Base-by-base conservation (phyloP, 2,888 invertebrate species). In the Caenorhabditis virilis region DNA sequence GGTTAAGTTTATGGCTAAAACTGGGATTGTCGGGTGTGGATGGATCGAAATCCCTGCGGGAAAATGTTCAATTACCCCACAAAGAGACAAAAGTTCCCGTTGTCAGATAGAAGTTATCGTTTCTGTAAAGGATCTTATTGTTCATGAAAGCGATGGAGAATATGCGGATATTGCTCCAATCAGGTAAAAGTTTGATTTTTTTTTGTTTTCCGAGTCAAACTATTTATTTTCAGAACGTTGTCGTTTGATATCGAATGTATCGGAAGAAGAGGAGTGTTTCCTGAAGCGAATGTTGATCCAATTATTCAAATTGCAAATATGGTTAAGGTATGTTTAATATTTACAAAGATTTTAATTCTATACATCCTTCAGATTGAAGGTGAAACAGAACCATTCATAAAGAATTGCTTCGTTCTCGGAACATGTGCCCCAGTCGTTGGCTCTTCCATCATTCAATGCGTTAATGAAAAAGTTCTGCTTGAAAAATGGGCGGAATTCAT, bases 221-320 rank as follows among this genome's bases (percentile, higher is more conserved):
- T n/a, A n/a, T n/a, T n/a, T n/a, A n/a, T n/a, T n/a, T n/a, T n/a
- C n/a, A n/a, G n/a, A 78, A 93, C 98, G 77, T 88, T 95, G 25
- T 97, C 95, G 84, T 95, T 95, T 87, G 98, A 99, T 86, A 99
- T 99, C 84, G 98, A 99, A 86, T 99, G 98, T 87, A 95, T 97
- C 69, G 95, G 95, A 5, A 88, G 98, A 75, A 93, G 93, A 88
- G 97, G 95, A 63, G 89, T 97, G 47, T 99, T 99, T 84, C 98
- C 98, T 1, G 97, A 98, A 84, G 90, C 97, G 3, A 90, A 92
- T 79, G 89, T 92, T 80, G 98, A 99, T 87, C 92, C 95, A 16
- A 93, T 99, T 1, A 99, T 99, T 84, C 98, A 99, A 87, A 98
- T 99, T 77, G 97, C 97, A 30, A 95, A 94, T 82, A 95, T 98